These are phyloP conservation scores for Limnephilus rhombicus DNA, from an alignment of 2,888 invertebrate genomes.

Conservation along the genomic window DNA sequence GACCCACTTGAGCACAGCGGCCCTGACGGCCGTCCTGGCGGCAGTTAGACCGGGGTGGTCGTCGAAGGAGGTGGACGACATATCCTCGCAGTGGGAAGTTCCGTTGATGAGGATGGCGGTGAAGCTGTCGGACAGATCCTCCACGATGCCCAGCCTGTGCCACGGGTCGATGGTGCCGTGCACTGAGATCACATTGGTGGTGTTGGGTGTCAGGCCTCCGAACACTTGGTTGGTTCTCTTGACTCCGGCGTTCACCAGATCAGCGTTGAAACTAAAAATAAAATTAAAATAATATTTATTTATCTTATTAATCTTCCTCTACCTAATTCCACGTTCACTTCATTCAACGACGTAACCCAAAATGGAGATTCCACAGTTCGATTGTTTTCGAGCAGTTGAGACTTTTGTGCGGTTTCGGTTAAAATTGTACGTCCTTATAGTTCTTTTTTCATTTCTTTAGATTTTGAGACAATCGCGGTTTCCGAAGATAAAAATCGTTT, in stretches of 20 bases:
- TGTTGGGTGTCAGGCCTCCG: constrained; percentile 75
- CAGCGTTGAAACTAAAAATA: constrained; percentile 71
- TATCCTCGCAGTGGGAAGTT: constrained; percentile 59
- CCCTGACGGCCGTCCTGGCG: constrained; percentile 41
- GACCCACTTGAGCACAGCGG: constrained; percentile 44
- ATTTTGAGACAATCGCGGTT: no score
- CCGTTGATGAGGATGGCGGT: constrained; percentile 59
- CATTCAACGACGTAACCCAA: no score
- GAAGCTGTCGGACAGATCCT: constrained; percentile 65
- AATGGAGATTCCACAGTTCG: background rate
- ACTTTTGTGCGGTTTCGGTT: background rate
- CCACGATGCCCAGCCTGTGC: constrained; percentile 77
- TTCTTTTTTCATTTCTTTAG: no score
- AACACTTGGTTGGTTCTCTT: constrained; percentile 76
- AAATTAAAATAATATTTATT: background rate
- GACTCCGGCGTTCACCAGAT: constrained; percentile 72
- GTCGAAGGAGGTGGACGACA: constrained; percentile 14
- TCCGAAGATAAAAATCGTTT: no score
- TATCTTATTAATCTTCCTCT: background rate
- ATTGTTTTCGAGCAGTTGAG: background rate
- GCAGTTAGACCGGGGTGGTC: constrained; percentile 42
- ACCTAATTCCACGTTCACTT: background rate
- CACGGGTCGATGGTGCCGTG: constrained; percentile 79
- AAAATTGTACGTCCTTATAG: no score
- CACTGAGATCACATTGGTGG: constrained; percentile 78